A percentile compares a stretch with the other conserved stretches of the same genome.
phyloP scores from a whole-genome alignment of 2,113 vertebrate species.

The Aplodontia rufa region DNA sequence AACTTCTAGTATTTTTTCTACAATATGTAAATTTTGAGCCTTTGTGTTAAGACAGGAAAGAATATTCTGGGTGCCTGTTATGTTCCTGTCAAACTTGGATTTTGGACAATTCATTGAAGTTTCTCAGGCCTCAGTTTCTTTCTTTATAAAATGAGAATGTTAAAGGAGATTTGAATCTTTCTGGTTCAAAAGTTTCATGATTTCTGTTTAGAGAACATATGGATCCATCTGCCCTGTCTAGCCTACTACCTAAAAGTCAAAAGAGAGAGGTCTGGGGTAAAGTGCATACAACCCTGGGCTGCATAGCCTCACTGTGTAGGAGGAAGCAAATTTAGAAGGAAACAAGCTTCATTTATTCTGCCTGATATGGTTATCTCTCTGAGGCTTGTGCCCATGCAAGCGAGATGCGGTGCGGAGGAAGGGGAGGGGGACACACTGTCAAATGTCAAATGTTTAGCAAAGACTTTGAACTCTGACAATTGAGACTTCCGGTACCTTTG shows the following conservation, averaged over 20 bases:
- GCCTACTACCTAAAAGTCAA: background rate
- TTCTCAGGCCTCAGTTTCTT: background rate
- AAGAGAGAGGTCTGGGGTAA: background rate
- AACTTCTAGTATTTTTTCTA: background rate
- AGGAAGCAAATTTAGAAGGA: slow-evolving; percentile 69
- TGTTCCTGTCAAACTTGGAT: background rate
- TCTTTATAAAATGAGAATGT: background rate
- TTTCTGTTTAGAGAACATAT: background rate
- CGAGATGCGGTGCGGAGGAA: background rate
- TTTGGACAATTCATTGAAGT: background rate
- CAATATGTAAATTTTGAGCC: background rate
- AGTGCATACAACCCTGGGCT: background rate
- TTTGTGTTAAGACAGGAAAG: background rate
- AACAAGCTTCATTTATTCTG: slow-evolving; percentile 69
- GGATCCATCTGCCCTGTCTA: background rate
- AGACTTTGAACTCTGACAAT: slow-evolving; percentile 67
- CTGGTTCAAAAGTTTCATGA: background rate
- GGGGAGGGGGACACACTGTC: slow-evolving; percentile 3
- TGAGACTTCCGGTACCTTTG: slow-evolving; percentile 63
- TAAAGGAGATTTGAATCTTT: background rate
- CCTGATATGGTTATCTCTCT: slow-evolving; percentile 67
- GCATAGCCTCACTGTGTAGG: background rate
- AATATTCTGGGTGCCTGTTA: background rate
- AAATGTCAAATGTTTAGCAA: slow-evolving; percentile 69
- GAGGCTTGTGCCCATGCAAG: slow-evolving; percentile 34